A percentile compares a stretch with the other conserved stretches of the same genome.
Conservation (phyloP, 2,888 invertebrate species). For the Drosophila paranaensis region DNA sequence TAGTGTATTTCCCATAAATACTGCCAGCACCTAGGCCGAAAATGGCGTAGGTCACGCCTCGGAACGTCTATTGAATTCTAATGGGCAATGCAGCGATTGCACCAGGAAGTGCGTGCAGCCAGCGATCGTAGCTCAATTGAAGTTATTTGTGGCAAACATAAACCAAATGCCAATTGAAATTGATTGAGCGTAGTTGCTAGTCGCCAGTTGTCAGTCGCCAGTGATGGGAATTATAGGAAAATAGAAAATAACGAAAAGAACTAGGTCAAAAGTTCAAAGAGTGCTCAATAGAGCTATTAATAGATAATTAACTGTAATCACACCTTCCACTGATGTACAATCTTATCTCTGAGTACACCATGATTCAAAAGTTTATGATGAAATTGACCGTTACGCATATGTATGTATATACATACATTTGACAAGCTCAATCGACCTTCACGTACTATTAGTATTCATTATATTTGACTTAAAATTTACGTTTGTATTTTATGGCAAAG, state of each 20-base stretch:
- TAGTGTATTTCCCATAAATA: conserved; percentile 65
- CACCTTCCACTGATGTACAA: conserved; percentile 8
- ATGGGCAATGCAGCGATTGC: conserved; percentile 42
- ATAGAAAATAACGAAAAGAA: conserved; percentile 33
- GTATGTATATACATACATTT: too few species aligned
- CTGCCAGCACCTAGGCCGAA: conserved; percentile 13
- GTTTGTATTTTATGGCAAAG: conserved; percentile 4
- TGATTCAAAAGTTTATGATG: conserved; percentile 35
- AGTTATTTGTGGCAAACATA: conserved; percentile 58
- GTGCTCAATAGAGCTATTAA: background rate
- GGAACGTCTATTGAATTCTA: conserved; percentile 71
- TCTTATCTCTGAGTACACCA: conserved; percentile 32
- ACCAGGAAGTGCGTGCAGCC: conserved; percentile 76
- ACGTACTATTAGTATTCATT: conserved; percentile 58
- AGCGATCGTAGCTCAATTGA: conserved; percentile 62
- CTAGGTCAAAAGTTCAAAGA: conserved; percentile 74
- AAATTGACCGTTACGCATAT: conserved; percentile 25
- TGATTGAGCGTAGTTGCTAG: conserved; percentile 51
- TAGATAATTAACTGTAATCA: conserved; percentile 5
- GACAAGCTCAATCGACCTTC: conserved; percentile 54
- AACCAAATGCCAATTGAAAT: conserved; percentile 55
- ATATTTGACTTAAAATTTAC: conserved; percentile 31
- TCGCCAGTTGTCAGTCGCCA: conserved; percentile 7
- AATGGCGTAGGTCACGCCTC: conserved; percentile 46
- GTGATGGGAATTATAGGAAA: conserved; percentile 18